Base-by-base conservation (phyloP, 2,113 vertebrate genomes). In the Dicrurus megarhynchus region DNA sequence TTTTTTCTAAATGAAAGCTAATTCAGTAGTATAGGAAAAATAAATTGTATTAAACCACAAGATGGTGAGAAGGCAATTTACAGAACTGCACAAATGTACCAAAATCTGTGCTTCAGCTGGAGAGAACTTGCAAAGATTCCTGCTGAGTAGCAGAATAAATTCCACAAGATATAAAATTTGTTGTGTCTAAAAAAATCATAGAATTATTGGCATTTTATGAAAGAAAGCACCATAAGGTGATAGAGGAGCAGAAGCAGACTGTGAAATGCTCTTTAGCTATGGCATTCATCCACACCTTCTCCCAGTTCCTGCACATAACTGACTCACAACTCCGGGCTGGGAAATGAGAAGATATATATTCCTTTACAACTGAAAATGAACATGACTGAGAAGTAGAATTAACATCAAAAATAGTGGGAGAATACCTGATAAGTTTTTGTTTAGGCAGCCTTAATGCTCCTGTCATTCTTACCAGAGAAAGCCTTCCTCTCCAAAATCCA, bases 21-120 rank as follows among this genome's bases (percentile, higher is more conserved):
- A 69, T 76, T 61, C 53, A 76, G 5, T 30, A 53, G 23, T 53
- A n/a, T 47, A 49, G 15, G 26, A 65, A 87, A 83, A 91, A 84
- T 50, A 91, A 81, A 71, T 50, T 0, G 5, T 53, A 75, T 91
- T 81, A 93, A 67, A 71, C 10, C 16, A 52, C 11, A 82, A 30
- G 28, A 61, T 4, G 7, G 10, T 35, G 26, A 94, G 57, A 85
- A 85, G 19, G 39, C 16, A 77, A 42, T 73, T 89, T 73, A 73
- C 30, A 64, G 81, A 73, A 83, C 35, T 53, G 50, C 24, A 85
- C 61, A 82, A 74, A 73, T 37, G 15, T 28, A 78, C 60, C 28
- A 74, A 84, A 82, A 82, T 70, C 30, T 47, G 9, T 74, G 33
- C 35, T 88, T 93, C 90, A 94, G 46, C 59, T 89, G 30, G 22